Evolutionary conservation across 1,140 invertebrate species (phyloP).

Genomic region (Bacillus rossius): DNA sequence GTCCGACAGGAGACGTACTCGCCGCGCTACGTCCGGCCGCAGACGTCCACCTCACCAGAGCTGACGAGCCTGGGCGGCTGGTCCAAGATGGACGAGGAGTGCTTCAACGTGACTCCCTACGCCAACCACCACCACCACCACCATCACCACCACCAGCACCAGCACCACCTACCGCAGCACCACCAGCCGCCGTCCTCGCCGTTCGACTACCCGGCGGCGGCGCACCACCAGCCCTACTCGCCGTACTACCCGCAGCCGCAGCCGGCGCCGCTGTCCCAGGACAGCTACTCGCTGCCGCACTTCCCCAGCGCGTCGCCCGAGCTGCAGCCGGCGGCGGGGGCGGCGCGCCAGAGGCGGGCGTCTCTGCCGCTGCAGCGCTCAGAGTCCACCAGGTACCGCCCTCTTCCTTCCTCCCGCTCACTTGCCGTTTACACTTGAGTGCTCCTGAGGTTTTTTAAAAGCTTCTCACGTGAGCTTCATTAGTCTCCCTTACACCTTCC

Average conservation of each 20-base stretch:
- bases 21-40: conserved; percentile 4
- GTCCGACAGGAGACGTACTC: conserved; percentile 6
- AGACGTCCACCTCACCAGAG: neutral
- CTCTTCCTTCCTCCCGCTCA: no score
- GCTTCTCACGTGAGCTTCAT: no score
- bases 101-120: conserved; percentile 50
- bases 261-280: conserved; percentile 21
- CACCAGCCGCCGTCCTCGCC: conserved; percentile 12
- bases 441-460: no score
- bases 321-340: conserved; percentile 30
- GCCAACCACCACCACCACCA: conserved; percentile 24
- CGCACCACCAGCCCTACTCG: neutral
- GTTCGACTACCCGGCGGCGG: conserved; percentile 18
- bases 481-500: no score
- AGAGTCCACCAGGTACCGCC: conserved; percentile 56
- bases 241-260: neutral
- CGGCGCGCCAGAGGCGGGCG: conserved; percentile 57
- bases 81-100: conserved; percentile 77
- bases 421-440: no score
- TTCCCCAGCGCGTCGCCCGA: conserved; percentile 30
- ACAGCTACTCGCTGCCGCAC: conserved; percentile 34
- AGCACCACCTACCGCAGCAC: conserved; percentile 8
- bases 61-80: conserved; percentile 42
- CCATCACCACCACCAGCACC: conserved; percentile 15
- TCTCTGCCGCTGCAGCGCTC: conserved; percentile 69